phyloP scores from a whole-genome alignment of 2,888 invertebrate genomes.

The Chaetogeoica ovagalla region DNA sequence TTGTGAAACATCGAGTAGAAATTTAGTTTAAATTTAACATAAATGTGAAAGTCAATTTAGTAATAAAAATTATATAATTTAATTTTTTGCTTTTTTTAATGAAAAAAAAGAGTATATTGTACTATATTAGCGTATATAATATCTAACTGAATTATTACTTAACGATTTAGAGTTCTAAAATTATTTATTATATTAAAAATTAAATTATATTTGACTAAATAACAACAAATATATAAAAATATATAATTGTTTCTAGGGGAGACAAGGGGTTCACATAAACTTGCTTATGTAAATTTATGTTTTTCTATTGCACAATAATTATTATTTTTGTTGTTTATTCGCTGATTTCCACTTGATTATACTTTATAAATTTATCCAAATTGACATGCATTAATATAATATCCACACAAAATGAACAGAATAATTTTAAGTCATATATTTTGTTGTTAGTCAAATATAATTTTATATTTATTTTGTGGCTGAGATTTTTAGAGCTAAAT shows the following conservation, averaged over 20 bases:
- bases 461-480: conserved; percentile 39
- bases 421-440: neutral
- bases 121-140: neutral
- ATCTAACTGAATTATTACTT: conserved; percentile 15
- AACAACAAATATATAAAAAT: neutral
- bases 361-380: neutral
- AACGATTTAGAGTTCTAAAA: conserved; percentile 17
- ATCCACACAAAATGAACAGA: neutral
- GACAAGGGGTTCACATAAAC: too few species aligned
- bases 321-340: neutral
- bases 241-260: neutral
- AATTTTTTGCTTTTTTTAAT: neutral
- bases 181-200: conserved; percentile 13
- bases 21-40: neutral
- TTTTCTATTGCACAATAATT: neutral
- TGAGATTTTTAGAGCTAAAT: conserved; percentile 44
- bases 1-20: conserved; percentile 14
- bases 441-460: conserved; percentile 36
- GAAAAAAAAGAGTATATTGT: conserved; percentile 21
- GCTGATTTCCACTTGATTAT: neutral
- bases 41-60: conserved; percentile 15
- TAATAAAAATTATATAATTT: neutral
- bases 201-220: conserved; percentile 32
- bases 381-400: too few species aligned
- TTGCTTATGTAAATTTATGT: neutral